Evolutionary conservation across 2,113 vertebrate species (phyloP).

Genomic region (Urocitellus parryii): DNA sequence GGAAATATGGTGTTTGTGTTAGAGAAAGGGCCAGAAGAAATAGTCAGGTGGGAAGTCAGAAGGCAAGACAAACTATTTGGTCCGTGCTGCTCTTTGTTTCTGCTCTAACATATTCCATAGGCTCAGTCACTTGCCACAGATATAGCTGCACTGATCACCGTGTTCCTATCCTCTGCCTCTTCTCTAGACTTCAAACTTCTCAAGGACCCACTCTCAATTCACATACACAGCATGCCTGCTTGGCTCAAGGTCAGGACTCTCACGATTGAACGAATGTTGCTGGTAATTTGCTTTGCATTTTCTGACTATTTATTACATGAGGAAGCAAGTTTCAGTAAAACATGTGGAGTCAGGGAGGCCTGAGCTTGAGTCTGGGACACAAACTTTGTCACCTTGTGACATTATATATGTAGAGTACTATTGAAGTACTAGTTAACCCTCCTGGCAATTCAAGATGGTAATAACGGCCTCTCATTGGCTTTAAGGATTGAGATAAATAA

Average conservation of each 20-base stretch:
- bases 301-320: neutral
- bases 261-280: neutral
- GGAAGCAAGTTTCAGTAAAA: neutral
- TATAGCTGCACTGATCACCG: rapidly evolving
- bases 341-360: neutral
- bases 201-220: neutral
- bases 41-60: neutral
- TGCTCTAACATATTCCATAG: neutral
- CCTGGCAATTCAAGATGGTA: neutral
- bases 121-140: rapidly evolving
- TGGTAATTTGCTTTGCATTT: neutral
- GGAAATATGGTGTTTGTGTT: neutral
- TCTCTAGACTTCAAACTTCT: too few species aligned
- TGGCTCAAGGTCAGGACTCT: neutral
- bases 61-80: neutral
- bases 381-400: neutral
- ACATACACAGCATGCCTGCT: neutral
- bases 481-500: neutral
- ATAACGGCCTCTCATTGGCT: neutral
- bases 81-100: neutral
- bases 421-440: neutral
- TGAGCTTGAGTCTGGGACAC: neutral
- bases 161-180: rapidly evolving
- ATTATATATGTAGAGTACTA: neutral
- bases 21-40: neutral